Percentiles rank a stretch among this genome's conserved stretches.
Evolutionary conservation across 2,113 vertebrate genomes (phyloP).

Genomic region (Platichthys stellatus): DNA sequence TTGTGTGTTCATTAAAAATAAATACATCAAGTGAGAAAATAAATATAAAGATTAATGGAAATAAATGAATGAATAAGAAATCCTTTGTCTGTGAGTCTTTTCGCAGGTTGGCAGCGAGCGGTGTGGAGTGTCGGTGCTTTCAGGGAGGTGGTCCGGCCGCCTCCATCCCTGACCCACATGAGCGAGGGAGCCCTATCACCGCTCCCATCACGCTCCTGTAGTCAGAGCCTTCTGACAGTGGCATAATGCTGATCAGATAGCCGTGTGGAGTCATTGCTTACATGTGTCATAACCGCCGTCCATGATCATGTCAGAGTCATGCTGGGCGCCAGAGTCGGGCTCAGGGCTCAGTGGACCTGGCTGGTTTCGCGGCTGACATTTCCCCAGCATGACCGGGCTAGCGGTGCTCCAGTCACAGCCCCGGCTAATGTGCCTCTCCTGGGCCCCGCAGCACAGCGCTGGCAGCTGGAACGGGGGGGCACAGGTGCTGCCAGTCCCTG

Average conservation of each 20-base stretch:
- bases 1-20: conserved; percentile 71
- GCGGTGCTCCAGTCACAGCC: conserved; percentile 51
- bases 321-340: conserved; percentile 70
- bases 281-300: conserved; percentile 79
- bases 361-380: conserved; percentile 80
- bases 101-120: not conserved
- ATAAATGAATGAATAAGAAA: conserved; percentile 24
- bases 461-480: conserved; percentile 72
- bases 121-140: conserved; percentile 11
- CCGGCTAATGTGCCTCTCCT: conserved; percentile 50
- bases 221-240: conserved; percentile 74
- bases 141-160: conserved; percentile 39
- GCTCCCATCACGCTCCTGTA: conserved; percentile 69
- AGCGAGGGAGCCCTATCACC: conserved; percentile 70
- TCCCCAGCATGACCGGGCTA: conserved; percentile 73
- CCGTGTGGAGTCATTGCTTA: conserved; percentile 80
- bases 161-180: conserved; percentile 51
- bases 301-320: conserved; percentile 74
- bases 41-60: conserved; percentile 36
- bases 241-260: conserved; percentile 83
- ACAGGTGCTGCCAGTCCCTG: conserved; percentile 79
- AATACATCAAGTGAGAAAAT: conserved; percentile 53
- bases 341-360: conserved; percentile 70
- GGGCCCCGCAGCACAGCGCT: conserved; percentile 63
- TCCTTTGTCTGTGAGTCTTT: conserved; percentile 1